Base-by-base conservation (phyloP, 2,888 invertebrate species). In the Disparrhopalites patrizii region DNA sequence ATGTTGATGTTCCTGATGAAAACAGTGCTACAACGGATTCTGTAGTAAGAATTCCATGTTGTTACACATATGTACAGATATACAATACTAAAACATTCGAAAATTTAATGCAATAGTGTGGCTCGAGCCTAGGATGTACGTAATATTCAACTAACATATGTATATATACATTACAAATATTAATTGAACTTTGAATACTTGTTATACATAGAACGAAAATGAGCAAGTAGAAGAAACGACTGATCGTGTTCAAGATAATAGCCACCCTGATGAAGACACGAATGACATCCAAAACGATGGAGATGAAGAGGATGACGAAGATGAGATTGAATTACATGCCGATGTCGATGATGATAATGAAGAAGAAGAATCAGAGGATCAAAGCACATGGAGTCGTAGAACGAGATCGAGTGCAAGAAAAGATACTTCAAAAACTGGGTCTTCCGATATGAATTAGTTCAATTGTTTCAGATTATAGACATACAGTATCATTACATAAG, bases 301-400 rank as follows among this genome's bases (percentile, higher is more conserved):
- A 51, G 71, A 68, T 10, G 72, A 75, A 52, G 72, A 73, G 40
- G 68, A 68, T n/a, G 74, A 75, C 62, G 71, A 75, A 55, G 75
- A 75, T 66, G 75, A 75, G 62, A 75, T 73, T 63, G 73, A 73
- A 65, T 68, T 75, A 30, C 75, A 75, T 67, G 75, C 75, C 27
- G 73, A 71, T 0, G 20, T 57, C 54, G 75, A 72, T 67, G 73
- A 67, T 25, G 64, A 64, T 33, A 57, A 30, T 10, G 64, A 56
- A 30, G 64, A 64, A 20, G 64, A 64, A 33, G 64, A 64, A 50
- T 47, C 50, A n/a, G 64, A 64, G 33, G 56, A 43, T 1, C 8
- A n/a, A 10, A 57, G 51, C 36, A 25, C 50, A 7, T 50, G 50
- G 56, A 27, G 50, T 31, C 56, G 50, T 23, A 15, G 52, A 27